phyloP scores from a whole-genome alignment of 1,140 invertebrate species.

The Tribolium castaneum region DNA sequence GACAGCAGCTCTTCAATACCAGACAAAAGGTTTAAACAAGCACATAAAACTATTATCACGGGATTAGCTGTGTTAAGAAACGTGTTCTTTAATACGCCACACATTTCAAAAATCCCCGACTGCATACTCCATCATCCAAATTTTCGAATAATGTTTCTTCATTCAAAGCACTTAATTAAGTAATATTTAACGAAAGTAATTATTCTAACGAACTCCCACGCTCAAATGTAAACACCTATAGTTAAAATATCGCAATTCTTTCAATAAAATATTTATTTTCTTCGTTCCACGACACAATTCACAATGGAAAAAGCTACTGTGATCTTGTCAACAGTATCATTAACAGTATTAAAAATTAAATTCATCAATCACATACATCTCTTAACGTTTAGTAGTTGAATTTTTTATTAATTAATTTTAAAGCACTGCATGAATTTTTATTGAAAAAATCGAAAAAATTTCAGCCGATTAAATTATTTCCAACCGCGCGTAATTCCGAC shows the following conservation, averaged over 20 bases:
- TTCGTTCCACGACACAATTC: neutral
- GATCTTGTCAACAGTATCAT: no score
- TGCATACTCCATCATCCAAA: no score
- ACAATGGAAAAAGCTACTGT: neutral
- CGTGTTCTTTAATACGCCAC: neutral
- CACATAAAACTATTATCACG: slow-evolving; percentile 34
- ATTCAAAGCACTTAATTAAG: neutral
- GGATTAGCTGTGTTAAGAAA: neutral
- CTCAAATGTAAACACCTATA: neutral
- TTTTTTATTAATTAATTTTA: no score
- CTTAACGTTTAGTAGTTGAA: no score
- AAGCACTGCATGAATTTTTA: no score
- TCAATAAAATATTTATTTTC: neutral
- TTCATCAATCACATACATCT: no score
- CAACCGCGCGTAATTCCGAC: no score
- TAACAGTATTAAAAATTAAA: no score
- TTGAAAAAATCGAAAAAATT: no score
- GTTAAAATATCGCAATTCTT: neutral
- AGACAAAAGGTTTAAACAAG: slow-evolving; percentile 26
- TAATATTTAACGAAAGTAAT: slow-evolving; percentile 43
- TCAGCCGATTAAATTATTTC: no score
- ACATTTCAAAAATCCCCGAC: neutral
- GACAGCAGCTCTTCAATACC: slow-evolving; percentile 10
- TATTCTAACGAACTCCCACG: neutral
- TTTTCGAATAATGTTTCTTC: neutral